Conservation (phyloP, 2,888 invertebrate species). For the Koerneria pararmatus region DNA sequence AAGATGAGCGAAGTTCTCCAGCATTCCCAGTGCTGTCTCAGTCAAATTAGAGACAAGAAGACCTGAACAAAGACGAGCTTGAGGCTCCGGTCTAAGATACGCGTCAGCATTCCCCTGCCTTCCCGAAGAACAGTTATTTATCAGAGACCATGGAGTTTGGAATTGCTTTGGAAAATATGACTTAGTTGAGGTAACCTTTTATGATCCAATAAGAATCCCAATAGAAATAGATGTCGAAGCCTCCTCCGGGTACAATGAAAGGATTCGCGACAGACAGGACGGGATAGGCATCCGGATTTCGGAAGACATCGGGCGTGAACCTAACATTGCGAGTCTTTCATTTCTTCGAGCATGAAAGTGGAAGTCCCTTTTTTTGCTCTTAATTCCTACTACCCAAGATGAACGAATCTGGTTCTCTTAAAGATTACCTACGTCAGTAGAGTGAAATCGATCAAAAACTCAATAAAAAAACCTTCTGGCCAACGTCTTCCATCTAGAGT, state of each 20-base stretch:
- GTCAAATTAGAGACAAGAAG: conserved; percentile 79
- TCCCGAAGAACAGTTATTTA: too few species aligned
- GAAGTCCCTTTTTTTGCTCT: too few species aligned
- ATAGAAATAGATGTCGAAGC: conserved; percentile 72
- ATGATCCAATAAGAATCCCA: conserved; percentile 95
- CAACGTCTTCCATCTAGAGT: conserved; percentile 41
- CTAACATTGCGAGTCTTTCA: conserved; percentile 28
- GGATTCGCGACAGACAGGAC: conserved; percentile 78
- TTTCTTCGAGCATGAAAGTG: too few species aligned
- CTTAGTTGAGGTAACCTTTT: conserved; percentile 64
- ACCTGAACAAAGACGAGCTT: conserved; percentile 59
- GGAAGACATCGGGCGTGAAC: conserved; percentile 50
- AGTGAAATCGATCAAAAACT: too few species aligned
- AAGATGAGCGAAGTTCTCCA: conserved; percentile 78
- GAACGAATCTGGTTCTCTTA: too few species aligned
- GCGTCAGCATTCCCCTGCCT: not conserved
- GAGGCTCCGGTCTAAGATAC: not conserved
- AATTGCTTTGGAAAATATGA: not conserved
- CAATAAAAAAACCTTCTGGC: too few species aligned
- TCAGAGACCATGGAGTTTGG: too few species aligned
- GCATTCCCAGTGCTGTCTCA: conserved; percentile 75
- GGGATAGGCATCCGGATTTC: conserved; percentile 68
- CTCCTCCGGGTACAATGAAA: conserved; percentile 71
- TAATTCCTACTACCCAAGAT: too few species aligned
- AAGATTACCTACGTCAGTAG: too few species aligned